phyloP scores from a whole-genome alignment of 2,113 vertebrate genomes.

The Melospiza melodia region DNA sequence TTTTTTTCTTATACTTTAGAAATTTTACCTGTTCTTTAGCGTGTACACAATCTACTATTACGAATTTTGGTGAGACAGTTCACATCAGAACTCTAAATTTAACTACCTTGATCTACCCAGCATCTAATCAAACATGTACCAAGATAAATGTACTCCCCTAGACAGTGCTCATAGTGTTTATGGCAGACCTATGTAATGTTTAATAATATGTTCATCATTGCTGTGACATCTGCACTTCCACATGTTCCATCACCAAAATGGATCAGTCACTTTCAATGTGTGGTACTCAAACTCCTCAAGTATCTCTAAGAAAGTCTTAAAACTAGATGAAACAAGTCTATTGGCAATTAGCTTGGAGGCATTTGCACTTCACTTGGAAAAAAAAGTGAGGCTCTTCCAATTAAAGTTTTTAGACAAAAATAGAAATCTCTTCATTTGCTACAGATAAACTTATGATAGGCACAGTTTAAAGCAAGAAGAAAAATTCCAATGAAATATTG shows the following conservation, averaged over 20 bases:
- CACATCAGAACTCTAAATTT: not conserved
- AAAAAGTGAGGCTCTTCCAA: not conserved
- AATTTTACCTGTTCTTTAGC: not conserved
- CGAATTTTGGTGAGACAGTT: not conserved
- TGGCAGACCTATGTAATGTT: not conserved
- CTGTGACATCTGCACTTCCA: not conserved
- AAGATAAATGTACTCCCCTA: not conserved
- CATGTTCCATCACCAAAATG: not conserved
- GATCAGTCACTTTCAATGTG: not conserved
- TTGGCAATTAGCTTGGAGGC: not conserved
- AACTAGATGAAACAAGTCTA: not conserved
- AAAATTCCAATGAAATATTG: not conserved
- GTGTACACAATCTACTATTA: not conserved
- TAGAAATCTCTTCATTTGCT: not conserved
- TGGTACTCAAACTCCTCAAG: not conserved
- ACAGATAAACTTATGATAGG: not conserved
- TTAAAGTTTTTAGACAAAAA: not conserved
- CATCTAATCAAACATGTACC: not conserved
- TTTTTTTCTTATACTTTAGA: not conserved
- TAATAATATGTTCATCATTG: not conserved
- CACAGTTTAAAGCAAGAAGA: not conserved
- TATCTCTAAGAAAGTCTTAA: not conserved
- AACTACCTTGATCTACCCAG: not conserved
- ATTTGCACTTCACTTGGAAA: not conserved
- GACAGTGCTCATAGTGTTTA: not conserved